Conservation (phyloP, 2,113 vertebrate species). For the Antechinus stuartii region DNA sequence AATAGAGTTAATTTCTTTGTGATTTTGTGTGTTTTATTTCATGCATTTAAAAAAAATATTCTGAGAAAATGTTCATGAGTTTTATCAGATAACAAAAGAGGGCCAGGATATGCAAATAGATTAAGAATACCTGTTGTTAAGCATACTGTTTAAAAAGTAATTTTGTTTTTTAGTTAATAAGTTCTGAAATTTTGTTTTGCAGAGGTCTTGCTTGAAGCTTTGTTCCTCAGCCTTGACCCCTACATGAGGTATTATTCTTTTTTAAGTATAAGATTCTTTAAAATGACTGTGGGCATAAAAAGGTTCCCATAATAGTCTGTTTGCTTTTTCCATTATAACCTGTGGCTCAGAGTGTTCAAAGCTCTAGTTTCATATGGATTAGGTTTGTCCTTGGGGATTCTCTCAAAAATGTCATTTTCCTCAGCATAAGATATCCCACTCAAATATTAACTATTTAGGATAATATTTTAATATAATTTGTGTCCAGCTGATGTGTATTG, state of each 20-base stretch:
- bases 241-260: constrained; percentile 91
- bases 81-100: not conserved
- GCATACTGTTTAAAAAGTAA: not conserved
- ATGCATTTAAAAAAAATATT: not conserved
- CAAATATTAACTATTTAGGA: not conserved
- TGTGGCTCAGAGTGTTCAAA: not conserved
- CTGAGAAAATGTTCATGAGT: not conserved
- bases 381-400: not conserved
- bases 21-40: not conserved
- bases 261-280: not conserved
- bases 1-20: not conserved
- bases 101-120: not conserved
- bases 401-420: not conserved
- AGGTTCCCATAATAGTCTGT: not conserved
- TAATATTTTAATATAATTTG: not conserved
- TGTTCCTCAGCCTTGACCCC: constrained; percentile 92
- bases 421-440: not conserved
- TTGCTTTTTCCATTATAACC: not conserved
- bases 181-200: constrained; percentile 69
- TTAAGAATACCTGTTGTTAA: too few species aligned
- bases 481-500: too few species aligned
- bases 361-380: not conserved
- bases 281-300: constrained; percentile 6
- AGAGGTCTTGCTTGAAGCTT: constrained; percentile 92
- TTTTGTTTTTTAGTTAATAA: not conserved